Conservation (phyloP, 2,113 vertebrate genomes). For the Piprites chloris region DNA sequence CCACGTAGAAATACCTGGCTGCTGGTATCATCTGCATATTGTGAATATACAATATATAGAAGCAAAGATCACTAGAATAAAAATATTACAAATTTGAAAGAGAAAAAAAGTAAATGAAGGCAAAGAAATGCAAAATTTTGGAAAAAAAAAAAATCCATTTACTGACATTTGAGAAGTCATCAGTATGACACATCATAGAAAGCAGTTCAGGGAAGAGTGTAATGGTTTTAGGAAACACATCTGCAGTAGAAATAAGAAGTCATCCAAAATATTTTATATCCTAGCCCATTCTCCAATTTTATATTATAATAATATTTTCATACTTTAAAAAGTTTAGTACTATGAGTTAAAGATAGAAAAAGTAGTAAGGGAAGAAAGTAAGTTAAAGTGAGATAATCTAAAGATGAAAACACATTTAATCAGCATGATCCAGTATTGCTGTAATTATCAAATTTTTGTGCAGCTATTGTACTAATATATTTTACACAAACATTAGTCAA, state of each 20-base stretch:
- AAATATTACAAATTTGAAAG: neutral
- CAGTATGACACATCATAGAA: neutral
- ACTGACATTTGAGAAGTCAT: neutral
- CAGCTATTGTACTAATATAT: neutral
- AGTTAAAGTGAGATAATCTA: neutral
- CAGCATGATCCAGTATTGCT: neutral
- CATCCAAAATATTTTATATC: neutral
- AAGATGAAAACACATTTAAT: neutral
- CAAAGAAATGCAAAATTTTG: neutral
- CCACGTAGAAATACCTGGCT: neutral
- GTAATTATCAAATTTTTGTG: neutral
- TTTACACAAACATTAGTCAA: constrained; percentile 41
- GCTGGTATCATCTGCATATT: neutral
- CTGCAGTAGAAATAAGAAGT: neutral
- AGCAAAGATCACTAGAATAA: neutral
- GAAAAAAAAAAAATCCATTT: fast-evolving
- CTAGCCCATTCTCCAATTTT: neutral
- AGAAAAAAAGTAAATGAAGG: neutral
- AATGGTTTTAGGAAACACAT: neutral
- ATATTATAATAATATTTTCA: neutral
- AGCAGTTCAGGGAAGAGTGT: neutral
- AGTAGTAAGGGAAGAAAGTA: neutral
- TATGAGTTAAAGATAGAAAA: neutral
- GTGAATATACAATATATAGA: neutral
- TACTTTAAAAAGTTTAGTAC: neutral